These are phyloP conservation scores for Mesocentrotus franciscanus DNA, from an alignment of 53 echinoderm and acorn worm genomes.

Conservation along the genomic window DNA sequence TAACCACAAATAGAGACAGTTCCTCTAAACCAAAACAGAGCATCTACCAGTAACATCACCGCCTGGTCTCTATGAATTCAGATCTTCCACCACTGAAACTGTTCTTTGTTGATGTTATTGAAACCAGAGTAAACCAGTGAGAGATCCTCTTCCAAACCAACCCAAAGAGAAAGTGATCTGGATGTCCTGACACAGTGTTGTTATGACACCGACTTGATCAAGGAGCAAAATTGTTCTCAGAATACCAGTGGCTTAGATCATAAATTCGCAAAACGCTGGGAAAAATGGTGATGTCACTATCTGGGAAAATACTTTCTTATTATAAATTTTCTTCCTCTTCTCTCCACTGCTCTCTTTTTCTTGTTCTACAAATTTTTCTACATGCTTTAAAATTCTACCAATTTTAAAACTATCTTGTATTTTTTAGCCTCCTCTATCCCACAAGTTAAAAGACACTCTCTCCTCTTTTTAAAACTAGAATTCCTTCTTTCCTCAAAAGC, in stretches of 20 bases:
- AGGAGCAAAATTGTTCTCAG: background rate
- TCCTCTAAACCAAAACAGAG: constrained; percentile 25
- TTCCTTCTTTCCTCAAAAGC: background rate
- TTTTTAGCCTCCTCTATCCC: background rate
- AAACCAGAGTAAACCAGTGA: constrained; percentile 3
- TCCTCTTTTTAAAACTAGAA: too few species aligned
- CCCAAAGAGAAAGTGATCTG: constrained; percentile 24
- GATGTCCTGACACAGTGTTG: background rate
- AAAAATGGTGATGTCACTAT: background rate
- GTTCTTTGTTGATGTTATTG: constrained; percentile 22
- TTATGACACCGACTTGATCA: background rate
- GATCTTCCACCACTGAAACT: constrained; percentile 5
- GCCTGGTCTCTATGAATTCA: background rate
- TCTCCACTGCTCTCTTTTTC: background rate
- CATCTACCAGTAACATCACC: background rate
- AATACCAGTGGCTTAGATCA: constrained; percentile 37
- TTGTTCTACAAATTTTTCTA: background rate
- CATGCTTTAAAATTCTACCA: background rate
- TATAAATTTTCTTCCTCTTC: background rate
- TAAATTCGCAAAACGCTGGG: background rate
- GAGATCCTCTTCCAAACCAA: constrained; percentile 2
- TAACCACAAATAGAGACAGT: constrained; percentile 42
- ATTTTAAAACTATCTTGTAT: background rate
- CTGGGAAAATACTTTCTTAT: constrained; percentile 4
- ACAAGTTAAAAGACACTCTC: background rate